Evolutionary conservation across 2,888 invertebrate species (phyloP).

Genomic region (Trachelus iudaicus): DNA sequence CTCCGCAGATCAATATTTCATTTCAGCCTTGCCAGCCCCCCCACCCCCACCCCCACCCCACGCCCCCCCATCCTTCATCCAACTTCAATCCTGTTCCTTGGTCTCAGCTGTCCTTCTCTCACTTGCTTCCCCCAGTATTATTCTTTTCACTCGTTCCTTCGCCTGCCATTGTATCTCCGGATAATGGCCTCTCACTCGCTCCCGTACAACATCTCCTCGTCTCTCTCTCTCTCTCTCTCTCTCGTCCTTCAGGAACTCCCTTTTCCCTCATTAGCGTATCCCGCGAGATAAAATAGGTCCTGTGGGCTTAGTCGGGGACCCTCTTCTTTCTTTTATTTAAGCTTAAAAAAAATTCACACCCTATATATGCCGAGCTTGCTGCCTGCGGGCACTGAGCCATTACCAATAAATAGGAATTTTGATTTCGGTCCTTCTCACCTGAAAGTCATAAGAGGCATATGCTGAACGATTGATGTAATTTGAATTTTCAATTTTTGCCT

Average conservation of each 20-base stretch:
- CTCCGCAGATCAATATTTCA: conserved; percentile 64
- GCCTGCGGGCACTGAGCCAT: not conserved
- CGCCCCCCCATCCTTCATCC: conserved; percentile 24
- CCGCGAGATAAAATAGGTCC: not conserved
- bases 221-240: conserved; percentile 13
- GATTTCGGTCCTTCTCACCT: not conserved
- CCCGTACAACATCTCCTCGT: not conserved
- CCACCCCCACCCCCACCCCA: conserved; percentile 20
- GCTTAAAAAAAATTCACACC: not conserved
- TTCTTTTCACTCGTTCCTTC: conserved; percentile 27
- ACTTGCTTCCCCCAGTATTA: not conserved
- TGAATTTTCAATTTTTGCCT: too few species aligned
- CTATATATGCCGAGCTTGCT: fast-evolving
- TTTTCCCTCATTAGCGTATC: not conserved
- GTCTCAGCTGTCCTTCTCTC: conserved; percentile 5
- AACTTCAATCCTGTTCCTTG: conserved; percentile 20
- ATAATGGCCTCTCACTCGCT: conserved; percentile 25
- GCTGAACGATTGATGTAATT: not conserved
- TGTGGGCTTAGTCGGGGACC: too few species aligned
- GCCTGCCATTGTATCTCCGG: conserved; percentile 25
- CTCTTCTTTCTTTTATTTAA: not conserved
- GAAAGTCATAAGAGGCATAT: too few species aligned
- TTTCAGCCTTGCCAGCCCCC: conserved; percentile 54
- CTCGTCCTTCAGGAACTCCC: conserved; percentile 6
- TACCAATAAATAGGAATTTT: not conserved